Conservation (phyloP, 2,888 invertebrate genomes). For the Vesta saturnalis region DNA sequence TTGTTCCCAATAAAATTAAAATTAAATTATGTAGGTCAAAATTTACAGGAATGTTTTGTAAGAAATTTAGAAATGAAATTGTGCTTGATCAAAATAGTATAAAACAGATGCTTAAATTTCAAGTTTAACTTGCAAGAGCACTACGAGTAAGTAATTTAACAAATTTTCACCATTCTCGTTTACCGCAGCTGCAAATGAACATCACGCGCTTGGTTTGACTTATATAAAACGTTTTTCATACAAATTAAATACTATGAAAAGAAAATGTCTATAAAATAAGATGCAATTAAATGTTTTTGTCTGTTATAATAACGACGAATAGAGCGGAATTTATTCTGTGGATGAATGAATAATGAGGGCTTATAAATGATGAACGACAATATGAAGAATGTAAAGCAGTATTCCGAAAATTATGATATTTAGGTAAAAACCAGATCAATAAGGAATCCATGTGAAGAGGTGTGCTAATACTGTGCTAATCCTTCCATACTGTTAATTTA, state of each 20-base stretch:
- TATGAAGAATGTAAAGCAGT: no score
- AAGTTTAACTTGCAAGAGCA: background rate
- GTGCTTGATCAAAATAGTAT: background rate
- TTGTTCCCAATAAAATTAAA: background rate
- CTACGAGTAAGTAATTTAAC: constrained; percentile 2
- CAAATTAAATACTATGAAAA: constrained; percentile 32
- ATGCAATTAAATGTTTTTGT: constrained; percentile 40
- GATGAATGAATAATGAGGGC: no score
- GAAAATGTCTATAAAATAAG: constrained; percentile 37
- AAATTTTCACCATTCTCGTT: constrained; percentile 7
- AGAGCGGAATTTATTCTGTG: background rate
- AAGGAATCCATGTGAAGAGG: no score
- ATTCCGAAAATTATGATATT: no score
- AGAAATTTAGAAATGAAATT: background rate
- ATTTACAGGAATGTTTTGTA: no score
- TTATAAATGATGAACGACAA: no score
- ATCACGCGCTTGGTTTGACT: constrained; percentile 43
- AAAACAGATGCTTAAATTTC: background rate
- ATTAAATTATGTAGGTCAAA: background rate
- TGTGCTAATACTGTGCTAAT: no score
- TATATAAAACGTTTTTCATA: constrained; percentile 38
- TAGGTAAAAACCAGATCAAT: no score
- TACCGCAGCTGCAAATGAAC: constrained; percentile 28
- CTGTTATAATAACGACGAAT: background rate
- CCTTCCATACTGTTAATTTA: no score